A percentile compares a stretch with the other conserved stretches of the same genome.
Conservation (phyloP, 2,797 vertebrate species). For the Clangula hyemalis region DNA sequence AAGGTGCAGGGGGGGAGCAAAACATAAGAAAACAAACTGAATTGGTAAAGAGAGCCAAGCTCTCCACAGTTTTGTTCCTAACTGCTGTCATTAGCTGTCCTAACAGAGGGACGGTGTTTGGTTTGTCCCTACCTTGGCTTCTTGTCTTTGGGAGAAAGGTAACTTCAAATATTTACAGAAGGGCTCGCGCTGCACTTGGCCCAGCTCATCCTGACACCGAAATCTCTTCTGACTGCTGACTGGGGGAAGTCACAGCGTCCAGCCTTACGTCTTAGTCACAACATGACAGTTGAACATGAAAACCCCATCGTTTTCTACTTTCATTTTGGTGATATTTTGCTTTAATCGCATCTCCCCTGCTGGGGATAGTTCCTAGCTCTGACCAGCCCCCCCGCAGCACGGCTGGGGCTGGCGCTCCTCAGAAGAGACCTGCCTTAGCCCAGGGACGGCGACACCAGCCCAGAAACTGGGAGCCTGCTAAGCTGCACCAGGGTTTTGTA, state of each 20-base stretch:
- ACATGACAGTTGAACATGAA: background rate
- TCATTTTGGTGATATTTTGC: background rate
- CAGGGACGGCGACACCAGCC: background rate
- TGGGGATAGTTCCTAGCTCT: background rate
- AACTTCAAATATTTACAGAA: background rate
- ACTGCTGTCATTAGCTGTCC: background rate
- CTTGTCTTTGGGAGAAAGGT: background rate
- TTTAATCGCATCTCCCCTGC: background rate
- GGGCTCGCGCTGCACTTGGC: background rate
- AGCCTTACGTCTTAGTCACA: background rate
- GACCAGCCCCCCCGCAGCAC: background rate
- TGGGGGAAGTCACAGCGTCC: background rate
- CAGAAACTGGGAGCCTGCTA: slow-evolving; percentile 19
- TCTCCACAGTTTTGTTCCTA: background rate
- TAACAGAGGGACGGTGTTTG: background rate
- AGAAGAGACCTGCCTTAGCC: slow-evolving; percentile 4
- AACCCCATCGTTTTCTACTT: background rate
- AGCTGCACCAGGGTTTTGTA: slow-evolving; percentile 12
- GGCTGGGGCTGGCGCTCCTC: background rate
- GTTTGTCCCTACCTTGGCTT: background rate
- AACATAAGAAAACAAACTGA: background rate
- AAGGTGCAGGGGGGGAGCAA: background rate
- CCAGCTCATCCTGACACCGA: background rate
- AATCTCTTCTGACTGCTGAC: background rate
- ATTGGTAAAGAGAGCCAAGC: background rate